Evolutionary conservation across 2,888 invertebrate species (phyloP).

Genomic region (Sialis lutaria): DNA sequence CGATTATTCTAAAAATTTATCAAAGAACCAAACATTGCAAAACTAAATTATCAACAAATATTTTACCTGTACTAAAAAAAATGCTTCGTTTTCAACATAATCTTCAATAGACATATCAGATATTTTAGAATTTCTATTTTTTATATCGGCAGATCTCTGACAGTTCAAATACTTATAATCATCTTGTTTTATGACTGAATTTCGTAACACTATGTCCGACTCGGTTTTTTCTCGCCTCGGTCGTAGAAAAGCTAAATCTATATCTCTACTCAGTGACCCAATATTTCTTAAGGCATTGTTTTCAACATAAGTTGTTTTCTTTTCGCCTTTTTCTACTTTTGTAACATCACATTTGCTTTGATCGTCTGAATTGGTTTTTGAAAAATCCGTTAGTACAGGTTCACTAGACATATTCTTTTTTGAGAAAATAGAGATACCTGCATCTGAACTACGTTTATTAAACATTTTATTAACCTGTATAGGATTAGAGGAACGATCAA

Average conservation of each 20-base stretch:
- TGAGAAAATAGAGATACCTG: conserved; percentile 23
- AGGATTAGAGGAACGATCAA: conserved; percentile 31
- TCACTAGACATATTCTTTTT: conserved; percentile 41
- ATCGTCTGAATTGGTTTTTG: conserved; percentile 34
- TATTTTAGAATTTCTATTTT: conserved; percentile 24
- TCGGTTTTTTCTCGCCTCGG: conserved; percentile 79
- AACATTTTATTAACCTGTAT: conserved; percentile 51
- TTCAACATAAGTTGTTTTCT: conserved; percentile 26
- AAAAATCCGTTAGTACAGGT: conserved; percentile 53
- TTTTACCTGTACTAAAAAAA: too few relatives aligned
- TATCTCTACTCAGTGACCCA: conserved; percentile 13
- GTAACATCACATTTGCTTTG: conserved; percentile 16
- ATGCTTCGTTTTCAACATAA: too few relatives aligned
- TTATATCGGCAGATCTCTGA: conserved; percentile 18
- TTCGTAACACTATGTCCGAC: conserved; percentile 66
- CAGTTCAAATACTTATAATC: too few relatives aligned
- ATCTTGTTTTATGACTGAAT: conserved; percentile 32
- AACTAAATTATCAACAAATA: too few relatives aligned
- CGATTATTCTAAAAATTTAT: too few relatives aligned
- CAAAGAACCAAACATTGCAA: too few relatives aligned
- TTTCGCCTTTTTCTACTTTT: conserved; percentile 17
- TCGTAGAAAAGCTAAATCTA: conserved; percentile 30
- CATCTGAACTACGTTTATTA: conserved; percentile 40
- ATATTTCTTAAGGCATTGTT: conserved; percentile 16
- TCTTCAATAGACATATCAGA: too few relatives aligned